Evolutionary conservation across 2,797 vertebrate species (phyloP), one percentile per base, ranked within the genome.

Genomic region (Eulemur mongoz): DNA sequence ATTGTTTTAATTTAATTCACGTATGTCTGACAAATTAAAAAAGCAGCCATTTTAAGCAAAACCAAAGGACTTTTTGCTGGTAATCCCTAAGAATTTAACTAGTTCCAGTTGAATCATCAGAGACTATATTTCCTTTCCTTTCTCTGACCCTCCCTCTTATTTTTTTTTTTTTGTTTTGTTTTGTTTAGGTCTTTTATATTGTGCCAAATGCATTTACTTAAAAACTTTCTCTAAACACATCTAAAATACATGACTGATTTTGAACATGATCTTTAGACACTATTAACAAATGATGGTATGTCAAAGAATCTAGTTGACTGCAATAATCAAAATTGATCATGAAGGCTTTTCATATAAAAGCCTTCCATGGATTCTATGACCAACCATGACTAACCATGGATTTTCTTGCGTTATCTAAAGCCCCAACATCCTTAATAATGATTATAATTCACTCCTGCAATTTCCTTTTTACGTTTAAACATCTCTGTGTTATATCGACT

Each of bases 1-100:
- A 89, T 75, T 94, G 61, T 80, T 95, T 93, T 89, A 95, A 95
- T 84, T 94, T 87, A 92, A 89, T 79, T 70, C 59, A 88, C 27
- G 32, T 67, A 94, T 87, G 61, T 30, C 61, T 75, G 30, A 87
- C 43, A 89, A 94, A 92, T 83, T 90, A 12, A 72, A 92, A 90
- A 92, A 89, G 30, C 45, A 85, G 10, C 13, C 79, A 89, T 93
- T 90, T 96, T 70, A 87, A 92, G 61, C 23, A 93, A 92, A 63
- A 67, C 13, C 40, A 5, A 81, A 87, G 4, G 20, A 76, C 65
- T 87, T 92, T 92, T 50, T 76, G 25, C 94, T 92, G 48, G 43
- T 82, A 92, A 87, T 92, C 38, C 63, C 27, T 45, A 18, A 94
- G 82, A 35, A 97, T 61, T 90, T 81, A 82, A 79, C 17, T 27